A percentile compares a stretch with the other conserved stretches of the same genome.
Evolutionary conservation across 1,140 invertebrate genomes (phyloP).

Genomic region (Pectinophora gossypiella): DNA sequence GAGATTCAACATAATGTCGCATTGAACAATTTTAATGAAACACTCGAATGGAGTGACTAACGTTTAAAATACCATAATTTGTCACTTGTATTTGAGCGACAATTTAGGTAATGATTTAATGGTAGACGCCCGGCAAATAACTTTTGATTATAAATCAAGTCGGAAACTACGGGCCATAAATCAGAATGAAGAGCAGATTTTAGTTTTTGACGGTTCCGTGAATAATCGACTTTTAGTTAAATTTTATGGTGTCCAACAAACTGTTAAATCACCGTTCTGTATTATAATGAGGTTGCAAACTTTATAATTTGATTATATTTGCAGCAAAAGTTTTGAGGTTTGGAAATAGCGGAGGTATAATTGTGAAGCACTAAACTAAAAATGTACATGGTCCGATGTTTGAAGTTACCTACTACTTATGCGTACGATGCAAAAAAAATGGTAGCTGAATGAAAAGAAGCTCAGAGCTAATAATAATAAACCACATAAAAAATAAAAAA

Average conservation of each 20-base stretch:
- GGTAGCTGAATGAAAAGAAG: too few species aligned
- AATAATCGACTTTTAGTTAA: neutral
- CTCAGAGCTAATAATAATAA: too few species aligned
- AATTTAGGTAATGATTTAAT: neutral
- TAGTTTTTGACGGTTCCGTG: neutral
- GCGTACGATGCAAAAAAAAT: too few species aligned
- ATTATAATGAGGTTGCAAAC: too few species aligned
- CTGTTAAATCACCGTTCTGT: too few species aligned
- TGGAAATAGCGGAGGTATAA: too few species aligned
- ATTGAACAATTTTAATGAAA: conserved; percentile 10
- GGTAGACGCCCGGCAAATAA: neutral
- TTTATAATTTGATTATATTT: too few species aligned
- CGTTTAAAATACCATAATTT: neutral
- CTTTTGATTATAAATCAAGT: neutral
- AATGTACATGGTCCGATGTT: too few species aligned
- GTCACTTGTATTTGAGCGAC: neutral
- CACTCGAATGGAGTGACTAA: conserved; percentile 1
- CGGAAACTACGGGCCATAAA: neutral
- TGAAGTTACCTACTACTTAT: too few species aligned
- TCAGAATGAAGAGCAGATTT: neutral
- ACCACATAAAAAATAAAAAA: too few species aligned
- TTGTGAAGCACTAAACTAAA: too few species aligned
- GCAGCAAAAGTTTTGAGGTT: too few species aligned
- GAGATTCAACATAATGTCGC: conserved; percentile 27
- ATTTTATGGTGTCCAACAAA: neutral